Percentiles rank a stretch among this genome's conserved stretches.
Evolutionary conservation across 2,113 vertebrate species (phyloP).

Genomic region (Saguinus imperator): DNA sequence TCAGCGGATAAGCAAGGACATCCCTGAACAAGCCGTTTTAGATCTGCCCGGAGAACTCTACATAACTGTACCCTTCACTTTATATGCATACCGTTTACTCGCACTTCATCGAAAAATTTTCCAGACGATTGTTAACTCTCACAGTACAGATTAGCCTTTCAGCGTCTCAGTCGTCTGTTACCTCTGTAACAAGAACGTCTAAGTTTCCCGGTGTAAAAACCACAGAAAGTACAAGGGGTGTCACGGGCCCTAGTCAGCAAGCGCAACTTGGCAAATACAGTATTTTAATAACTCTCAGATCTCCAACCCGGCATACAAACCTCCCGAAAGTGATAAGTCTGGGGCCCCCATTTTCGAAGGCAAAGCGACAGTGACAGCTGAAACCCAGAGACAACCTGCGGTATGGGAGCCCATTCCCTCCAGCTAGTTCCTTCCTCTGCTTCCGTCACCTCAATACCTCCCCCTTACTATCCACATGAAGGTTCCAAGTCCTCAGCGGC

Average conservation of each 20-base stretch:
- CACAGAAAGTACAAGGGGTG: neutral
- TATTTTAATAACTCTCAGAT: neutral
- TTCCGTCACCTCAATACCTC: no score
- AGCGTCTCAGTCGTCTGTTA: no score
- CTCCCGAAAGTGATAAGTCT: no score
- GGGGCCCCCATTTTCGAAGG: neutral
- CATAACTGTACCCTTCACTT: neutral
- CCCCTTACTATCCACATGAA: neutral
- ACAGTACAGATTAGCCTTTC: neutral
- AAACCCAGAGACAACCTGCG: rapidly evolving
- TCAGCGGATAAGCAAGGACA: neutral
- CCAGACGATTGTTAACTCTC: neutral
- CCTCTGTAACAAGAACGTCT: neutral
- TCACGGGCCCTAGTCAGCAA: neutral
- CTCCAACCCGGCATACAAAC: neutral
- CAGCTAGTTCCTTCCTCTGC: neutral
- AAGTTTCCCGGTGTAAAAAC: neutral
- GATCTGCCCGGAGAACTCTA: no score
- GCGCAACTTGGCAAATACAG: neutral
- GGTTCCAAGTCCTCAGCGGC: neutral
- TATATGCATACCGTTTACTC: neutral
- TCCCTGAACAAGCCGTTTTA: no score
- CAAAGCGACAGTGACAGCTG: neutral
- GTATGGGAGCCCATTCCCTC: rapidly evolving
- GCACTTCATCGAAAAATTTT: neutral